Percentiles rank a stretch among this genome's conserved stretches.
phyloP scores from a whole-genome alignment of 2,888 invertebrate species.

The Uloborus plumipes region DNA sequence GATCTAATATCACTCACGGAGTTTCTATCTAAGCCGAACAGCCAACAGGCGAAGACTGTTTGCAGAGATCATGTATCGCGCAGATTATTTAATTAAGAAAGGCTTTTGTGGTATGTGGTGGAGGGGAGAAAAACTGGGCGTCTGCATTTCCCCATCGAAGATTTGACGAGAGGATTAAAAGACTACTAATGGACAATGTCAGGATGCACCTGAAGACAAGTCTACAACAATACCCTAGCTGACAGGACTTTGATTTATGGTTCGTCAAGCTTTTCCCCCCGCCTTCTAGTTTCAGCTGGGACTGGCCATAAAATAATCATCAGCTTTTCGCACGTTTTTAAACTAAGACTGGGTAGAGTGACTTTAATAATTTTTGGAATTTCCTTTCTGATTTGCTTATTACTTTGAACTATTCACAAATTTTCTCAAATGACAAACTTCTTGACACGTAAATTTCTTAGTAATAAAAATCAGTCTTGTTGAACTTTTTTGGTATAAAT shows the following conservation, averaged over 20 bases:
- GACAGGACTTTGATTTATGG: slow-evolving; percentile 26
- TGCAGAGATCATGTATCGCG: not conserved
- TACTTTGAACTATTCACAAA: too few relatives aligned
- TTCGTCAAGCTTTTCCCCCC: slow-evolving; percentile 4
- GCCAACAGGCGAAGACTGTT: not conserved
- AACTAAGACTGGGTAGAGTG: too few relatives aligned
- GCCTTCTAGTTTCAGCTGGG: not conserved
- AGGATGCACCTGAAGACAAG: slow-evolving; percentile 14
- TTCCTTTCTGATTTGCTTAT: too few relatives aligned
- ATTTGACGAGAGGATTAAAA: slow-evolving; percentile 21
- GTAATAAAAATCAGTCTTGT: too few relatives aligned
- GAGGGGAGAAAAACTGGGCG: slow-evolving; percentile 6
- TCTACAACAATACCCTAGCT: slow-evolving; percentile 15
- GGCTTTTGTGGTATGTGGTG: not conserved
- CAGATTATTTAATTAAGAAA: slow-evolving; percentile 20
- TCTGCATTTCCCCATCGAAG: not conserved
- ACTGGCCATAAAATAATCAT: not conserved
- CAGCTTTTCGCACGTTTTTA: too few relatives aligned
- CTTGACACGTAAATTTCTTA: too few relatives aligned
- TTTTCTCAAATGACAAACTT: too few relatives aligned
- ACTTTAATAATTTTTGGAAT: too few relatives aligned
- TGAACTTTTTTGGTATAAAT: too few relatives aligned
- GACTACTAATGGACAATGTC: slow-evolving; percentile 20
- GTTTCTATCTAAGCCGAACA: not conserved
- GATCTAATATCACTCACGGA: too few relatives aligned